Percentiles rank a stretch among this genome's conserved stretches.
Evolutionary conservation across 2,888 invertebrate genomes (phyloP).

Genomic region (Thymelicus lineola): DNA sequence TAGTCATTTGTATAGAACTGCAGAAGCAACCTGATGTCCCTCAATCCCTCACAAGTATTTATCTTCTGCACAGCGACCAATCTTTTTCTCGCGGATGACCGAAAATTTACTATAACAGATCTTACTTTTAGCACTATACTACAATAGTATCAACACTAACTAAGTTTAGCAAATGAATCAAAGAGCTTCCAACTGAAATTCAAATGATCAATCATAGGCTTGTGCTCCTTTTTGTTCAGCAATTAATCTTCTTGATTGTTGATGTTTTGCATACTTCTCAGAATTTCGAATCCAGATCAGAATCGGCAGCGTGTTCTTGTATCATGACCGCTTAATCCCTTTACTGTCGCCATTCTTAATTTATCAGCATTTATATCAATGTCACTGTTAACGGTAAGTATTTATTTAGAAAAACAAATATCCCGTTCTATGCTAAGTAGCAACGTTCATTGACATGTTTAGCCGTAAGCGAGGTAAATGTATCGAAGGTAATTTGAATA

Average conservation of each 20-base stretch:
- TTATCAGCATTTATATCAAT: constrained; percentile 17
- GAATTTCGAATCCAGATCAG: constrained; percentile 6
- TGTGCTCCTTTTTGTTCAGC: neutral
- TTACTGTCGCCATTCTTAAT: constrained; percentile 9
- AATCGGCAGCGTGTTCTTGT: neutral
- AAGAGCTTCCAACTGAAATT: neutral
- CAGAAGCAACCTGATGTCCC: too few species aligned
- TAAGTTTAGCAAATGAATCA: too few species aligned
- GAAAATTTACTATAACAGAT: too few species aligned
- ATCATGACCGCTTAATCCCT: constrained; percentile 6
- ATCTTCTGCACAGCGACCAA: too few species aligned
- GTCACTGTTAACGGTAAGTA: constrained; percentile 7
- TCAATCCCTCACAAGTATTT: too few species aligned
- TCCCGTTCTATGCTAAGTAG: constrained; percentile 30
- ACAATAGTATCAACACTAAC: too few species aligned
- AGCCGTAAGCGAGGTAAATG: constrained; percentile 13
- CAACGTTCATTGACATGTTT: constrained; percentile 18
- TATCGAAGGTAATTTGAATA: constrained; percentile 10
- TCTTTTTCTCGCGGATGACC: too few species aligned
- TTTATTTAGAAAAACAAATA: constrained; percentile 16
- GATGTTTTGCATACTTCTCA: neutral
- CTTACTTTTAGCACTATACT: too few species aligned
- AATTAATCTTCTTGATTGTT: constrained; percentile 3
- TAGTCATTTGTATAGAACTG: too few species aligned
- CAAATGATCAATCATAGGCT: constrained; percentile 4